These are phyloP conservation scores for Tenthredo amoena DNA, from an alignment of 2,888 invertebrate species.

Conservation along the genomic window DNA sequence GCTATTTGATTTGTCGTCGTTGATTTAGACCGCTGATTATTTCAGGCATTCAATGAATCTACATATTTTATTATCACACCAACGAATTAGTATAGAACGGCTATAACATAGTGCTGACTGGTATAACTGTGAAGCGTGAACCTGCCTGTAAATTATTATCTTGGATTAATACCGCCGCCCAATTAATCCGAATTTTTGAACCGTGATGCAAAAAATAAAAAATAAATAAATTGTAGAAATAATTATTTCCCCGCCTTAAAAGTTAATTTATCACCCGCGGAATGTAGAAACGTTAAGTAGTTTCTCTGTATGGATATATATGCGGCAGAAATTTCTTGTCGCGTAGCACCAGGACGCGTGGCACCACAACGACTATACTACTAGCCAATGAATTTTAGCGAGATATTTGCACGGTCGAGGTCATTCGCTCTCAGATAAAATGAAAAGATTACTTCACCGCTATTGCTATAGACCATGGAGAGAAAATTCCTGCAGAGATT, in stretches of 20 bases:
- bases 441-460: background rate
- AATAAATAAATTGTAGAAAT: background rate
- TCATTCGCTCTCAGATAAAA: constrained; percentile 18
- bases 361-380: background rate
- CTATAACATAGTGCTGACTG: background rate
- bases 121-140: constrained; percentile 2
- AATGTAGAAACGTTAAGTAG: background rate
- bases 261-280: constrained; percentile 6
- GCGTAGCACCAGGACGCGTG: constrained; percentile 39
- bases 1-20: background rate
- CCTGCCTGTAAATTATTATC: background rate
- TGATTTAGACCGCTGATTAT: background rate
- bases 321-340: constrained; percentile 22
- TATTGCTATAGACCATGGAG: background rate
- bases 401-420: constrained; percentile 40
- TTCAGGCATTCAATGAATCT: background rate
- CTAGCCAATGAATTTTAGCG: constrained; percentile 7
- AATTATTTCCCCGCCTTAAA: background rate
- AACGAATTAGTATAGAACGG: background rate
- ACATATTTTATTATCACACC: background rate
- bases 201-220: background rate
- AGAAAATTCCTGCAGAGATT: background rate
- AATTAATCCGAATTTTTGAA: background rate
- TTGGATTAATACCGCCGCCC: constrained; percentile 2
- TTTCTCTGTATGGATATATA: background rate